Evolutionary conservation across 2,797 vertebrate species (phyloP), one percentile per base, ranked within the genome.

Genomic region (Notamacropus eugenii): DNA sequence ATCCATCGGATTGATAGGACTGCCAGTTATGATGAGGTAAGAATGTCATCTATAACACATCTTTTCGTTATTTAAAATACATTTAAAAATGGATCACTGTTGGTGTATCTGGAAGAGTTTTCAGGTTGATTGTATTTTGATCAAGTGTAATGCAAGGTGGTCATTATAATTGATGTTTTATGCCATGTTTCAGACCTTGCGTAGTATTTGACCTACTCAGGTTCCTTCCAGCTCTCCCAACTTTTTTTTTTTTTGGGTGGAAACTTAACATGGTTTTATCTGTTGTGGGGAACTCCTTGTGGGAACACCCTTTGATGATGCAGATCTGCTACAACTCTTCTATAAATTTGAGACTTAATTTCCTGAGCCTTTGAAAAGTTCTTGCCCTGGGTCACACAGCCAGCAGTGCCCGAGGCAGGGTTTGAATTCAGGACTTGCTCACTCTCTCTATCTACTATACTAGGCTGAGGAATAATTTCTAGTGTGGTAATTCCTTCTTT

Each of bases 1-100:
- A 99, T 99, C 98, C 99, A 99, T 97, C 99, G 99, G 0, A 99
- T 99, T 52, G 99, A 99, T 98, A 99, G 99, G 97, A 99, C 99
- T 91, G 99, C 99, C 92, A 99, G 99, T 96, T 99, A 99, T 50
- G 98, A 99, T 55, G 99, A 99, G 99, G 99, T 99, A 98, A 98
- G 99, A 92, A 58, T 46, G 55, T 92, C 55, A 24, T 55, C 24
- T 22, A 74, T 94, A 28, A 40, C 9, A 67, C 24, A 0, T 74
- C 40, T 94, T 95, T 93, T 59, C 87, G 29, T 54, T 96, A 52
- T 62, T 58, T 94, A 4, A 50, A 91, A 11, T 54, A 56, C 0
- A 27, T 54, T 56, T 91, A 59, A 91, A 74, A 31, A 31, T 94
- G 54, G 93, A 54, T 62, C 3, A 2, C 40, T 91, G 4, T 54